A percentile compares a stretch with the other conserved stretches of the same genome.
Evolutionary conservation across 2,888 invertebrate genomes (phyloP).

Genomic region (Parnassius mnemosyne): DNA sequence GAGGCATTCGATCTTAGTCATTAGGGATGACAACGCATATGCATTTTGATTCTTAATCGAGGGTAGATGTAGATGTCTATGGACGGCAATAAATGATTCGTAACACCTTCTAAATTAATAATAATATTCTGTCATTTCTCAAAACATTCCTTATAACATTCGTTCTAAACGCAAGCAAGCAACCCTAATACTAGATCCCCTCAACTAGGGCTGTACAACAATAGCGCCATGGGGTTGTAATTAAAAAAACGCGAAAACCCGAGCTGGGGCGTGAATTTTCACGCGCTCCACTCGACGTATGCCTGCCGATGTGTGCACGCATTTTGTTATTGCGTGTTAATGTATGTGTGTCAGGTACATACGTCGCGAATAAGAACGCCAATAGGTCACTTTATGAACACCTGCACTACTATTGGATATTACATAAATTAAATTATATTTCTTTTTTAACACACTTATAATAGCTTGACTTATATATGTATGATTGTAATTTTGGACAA

Average conservation of each 20-base stretch:
- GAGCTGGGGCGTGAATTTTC: constrained; percentile 70
- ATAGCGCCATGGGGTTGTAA: constrained; percentile 72
- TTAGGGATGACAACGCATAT: too few species aligned
- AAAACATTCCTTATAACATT: constrained; percentile 8
- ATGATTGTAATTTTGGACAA: too few species aligned
- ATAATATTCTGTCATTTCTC: background rate
- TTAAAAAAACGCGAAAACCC: constrained; percentile 69
- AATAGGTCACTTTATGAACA: constrained; percentile 15
- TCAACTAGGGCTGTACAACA: constrained; percentile 62
- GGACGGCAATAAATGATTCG: too few species aligned
- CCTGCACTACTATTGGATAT: too few species aligned
- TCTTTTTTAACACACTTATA: too few species aligned
- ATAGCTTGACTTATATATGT: too few species aligned
- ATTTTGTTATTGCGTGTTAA: constrained; percentile 23
- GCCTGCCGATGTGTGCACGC: constrained; percentile 27
- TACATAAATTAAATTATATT: too few species aligned
- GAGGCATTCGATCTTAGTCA: too few species aligned
- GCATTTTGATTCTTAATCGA: too few species aligned
- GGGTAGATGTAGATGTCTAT: too few species aligned
- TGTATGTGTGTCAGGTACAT: constrained; percentile 22
- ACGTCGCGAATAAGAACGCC: background rate
- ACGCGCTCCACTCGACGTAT: constrained; percentile 60
- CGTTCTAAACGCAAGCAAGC: constrained; percentile 28
- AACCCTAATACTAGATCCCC: constrained; percentile 62
- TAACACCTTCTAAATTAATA: too few species aligned